Base-by-base conservation (phyloP, 2,888 invertebrate genomes). In the Ceratothoa steindachneri region DNA sequence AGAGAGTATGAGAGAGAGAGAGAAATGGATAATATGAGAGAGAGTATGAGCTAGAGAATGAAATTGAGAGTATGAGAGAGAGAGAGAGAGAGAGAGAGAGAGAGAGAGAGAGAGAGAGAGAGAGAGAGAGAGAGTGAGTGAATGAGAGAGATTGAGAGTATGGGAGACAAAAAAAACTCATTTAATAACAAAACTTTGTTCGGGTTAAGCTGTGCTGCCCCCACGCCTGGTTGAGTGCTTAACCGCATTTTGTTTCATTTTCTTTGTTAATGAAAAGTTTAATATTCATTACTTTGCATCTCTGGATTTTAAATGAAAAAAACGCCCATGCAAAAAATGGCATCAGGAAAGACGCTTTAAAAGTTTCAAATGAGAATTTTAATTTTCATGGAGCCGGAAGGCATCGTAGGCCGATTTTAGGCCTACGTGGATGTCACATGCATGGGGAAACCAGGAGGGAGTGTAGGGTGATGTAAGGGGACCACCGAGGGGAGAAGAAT, bases 381-480 rank as follows among this genome's bases (percentile, higher is more conserved):
- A 60, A 60, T 60, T 60, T 60, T 60, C 60, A 60, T 60, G 60
- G 60, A 60, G 60, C 60, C 60, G 60, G 60, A 60, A 60, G 60
- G 60, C 60, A 22, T 60, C 27, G n/a, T n/a, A n/a, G 60, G 24
- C 22, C n/a, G 24, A 60, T 5, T 60, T 60, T 60, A 60, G 60
- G 60, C 60, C 60, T 60, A 60, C 60, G 12, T 24, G 27, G 27
- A 60, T 60, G 60, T 60, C 60, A 60, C 60, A 60, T 60, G 60
- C 60, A 60, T 60, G 60, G 60, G 60, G 60, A 60, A 60, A 24
- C 24, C 24, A 24, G 24, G 60, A 60, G 60, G 60, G 60, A 24
- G n/a, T n/a, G n/a, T n/a, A 60, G 24, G 27, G 22, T 15, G 41
- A 41, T 15, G 41, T 15, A 41, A 15, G 15, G 41, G 41, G 41